Conservation (phyloP, 2,888 invertebrate species). For the Dermolepida albohirtum region DNA sequence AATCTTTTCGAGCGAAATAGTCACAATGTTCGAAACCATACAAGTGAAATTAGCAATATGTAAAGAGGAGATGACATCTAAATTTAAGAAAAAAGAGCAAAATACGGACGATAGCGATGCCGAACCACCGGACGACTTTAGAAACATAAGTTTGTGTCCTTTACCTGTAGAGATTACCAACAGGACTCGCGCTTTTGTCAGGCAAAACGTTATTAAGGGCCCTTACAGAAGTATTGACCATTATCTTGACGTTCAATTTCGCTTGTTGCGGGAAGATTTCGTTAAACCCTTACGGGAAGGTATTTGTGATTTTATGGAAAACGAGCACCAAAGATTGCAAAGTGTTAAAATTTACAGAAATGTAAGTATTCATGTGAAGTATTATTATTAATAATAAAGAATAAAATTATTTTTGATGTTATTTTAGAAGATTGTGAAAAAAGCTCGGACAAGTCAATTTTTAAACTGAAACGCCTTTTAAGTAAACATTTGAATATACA, state of each 20-base stretch:
- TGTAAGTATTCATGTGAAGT: no score
- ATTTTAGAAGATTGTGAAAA: no score
- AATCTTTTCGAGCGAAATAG: conserved; percentile 55
- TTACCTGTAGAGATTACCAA: conserved; percentile 62
- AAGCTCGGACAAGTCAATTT: no score
- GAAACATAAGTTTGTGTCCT: conserved; percentile 69
- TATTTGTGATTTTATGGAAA: conserved; percentile 60
- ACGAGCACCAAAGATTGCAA: conserved; percentile 14
- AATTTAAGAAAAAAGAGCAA: conserved; percentile 3
- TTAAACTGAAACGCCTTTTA: no score
- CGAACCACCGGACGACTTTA: conserved; percentile 64
- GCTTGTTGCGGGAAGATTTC: conserved; percentile 84
- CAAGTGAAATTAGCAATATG: conserved; percentile 59
- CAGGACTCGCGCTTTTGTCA: conserved; percentile 63
- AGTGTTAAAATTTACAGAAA: conserved; percentile 46
- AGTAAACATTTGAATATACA: no score
- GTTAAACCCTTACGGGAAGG: conserved; percentile 78
- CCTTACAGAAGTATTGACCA: conserved; percentile 74
- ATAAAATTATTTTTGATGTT: no score
- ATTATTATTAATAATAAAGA: no score
- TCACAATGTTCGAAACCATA: conserved; percentile 61
- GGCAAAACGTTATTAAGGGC: conserved; percentile 72
- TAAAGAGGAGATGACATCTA: conserved; percentile 58
- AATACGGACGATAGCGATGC: not conserved
- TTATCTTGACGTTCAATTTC: conserved; percentile 85